Evolutionary conservation across 2,888 invertebrate species (phyloP).

Genomic region (Harpagoxenus sublaevis): DNA sequence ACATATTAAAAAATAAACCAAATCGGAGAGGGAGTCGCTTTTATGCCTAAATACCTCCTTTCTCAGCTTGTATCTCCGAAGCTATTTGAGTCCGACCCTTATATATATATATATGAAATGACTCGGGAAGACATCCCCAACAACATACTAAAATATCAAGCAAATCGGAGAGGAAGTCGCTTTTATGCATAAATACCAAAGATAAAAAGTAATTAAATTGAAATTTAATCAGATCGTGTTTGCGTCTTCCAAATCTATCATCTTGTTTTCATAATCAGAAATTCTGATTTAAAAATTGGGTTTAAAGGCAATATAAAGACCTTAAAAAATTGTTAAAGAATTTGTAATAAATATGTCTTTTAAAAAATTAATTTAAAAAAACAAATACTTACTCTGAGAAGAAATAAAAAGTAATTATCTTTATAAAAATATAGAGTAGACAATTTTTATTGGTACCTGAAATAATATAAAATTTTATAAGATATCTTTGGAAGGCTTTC

Average conservation of each 20-base stretch:
- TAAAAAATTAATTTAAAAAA: too few species aligned
- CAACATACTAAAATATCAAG: too few species aligned
- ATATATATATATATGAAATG: too few species aligned
- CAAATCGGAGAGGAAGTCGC: too few species aligned
- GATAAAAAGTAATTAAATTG: neutral
- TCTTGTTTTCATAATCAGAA: neutral
- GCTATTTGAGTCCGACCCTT: too few species aligned
- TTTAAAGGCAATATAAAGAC: neutral
- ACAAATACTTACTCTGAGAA: neutral
- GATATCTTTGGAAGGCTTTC: neutral
- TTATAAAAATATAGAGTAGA: neutral
- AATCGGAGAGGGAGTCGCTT: too few species aligned
- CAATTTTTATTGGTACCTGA: neutral
- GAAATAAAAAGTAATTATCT: neutral
- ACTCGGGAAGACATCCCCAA: too few species aligned
- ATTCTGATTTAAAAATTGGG: neutral
- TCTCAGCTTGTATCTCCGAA: too few species aligned
- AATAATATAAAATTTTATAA: neutral
- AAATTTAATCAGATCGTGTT: neutral
- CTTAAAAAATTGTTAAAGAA: neutral
- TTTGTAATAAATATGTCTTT: neutral
- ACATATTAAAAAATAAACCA: too few species aligned
- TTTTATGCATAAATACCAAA: too few species aligned
- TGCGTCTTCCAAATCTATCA: neutral
- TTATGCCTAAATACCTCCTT: too few species aligned